Base-by-base conservation (phyloP, 2,113 vertebrate species). In the Cricetomys ansorgei region DNA sequence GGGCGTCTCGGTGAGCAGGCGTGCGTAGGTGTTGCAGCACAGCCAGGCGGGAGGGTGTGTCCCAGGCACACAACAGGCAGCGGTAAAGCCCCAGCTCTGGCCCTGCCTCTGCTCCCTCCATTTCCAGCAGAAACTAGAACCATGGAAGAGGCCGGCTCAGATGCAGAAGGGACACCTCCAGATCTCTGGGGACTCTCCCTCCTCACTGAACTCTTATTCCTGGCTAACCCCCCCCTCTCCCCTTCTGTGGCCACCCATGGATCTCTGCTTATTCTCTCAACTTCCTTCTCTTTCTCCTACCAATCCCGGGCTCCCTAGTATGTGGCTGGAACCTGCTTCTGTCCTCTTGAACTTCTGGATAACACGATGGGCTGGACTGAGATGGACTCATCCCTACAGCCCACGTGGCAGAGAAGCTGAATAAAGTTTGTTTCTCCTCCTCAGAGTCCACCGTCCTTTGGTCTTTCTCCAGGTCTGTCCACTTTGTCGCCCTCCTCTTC, bases 81-180 rank as follows among this genome's bases (percentile, higher is more conserved):
- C 89, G 98, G 96, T 98, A 98, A 17, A 96, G 95, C 9, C 97
- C 97, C 25, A 96, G 93, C 29, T 98, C 98, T 0, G 97, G 31
- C 31, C 92, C 97, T 0, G 87, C 79, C 1, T 94, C 89, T 0
- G 96, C 37, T 50, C 97, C 97, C 91, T 98, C 98, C 97, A 98
- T 97, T 67, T 98, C 97, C 95, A 98, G 97, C 94, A 98, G 96
- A 88, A 98, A 98, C 98, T 98, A 88, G 53, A 81, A 96, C 62
- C 45, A 48, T 2, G 64, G 45, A 50, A 92, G 70, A 91, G 43
- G 57, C 37, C 57, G 59, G 72, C 67, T 96, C 72, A 97, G 96
- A 81, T 67, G 48, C 37, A 15, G 27, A 37, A 92, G 75, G 17
- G n/a, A 31, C 15, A 7, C 1, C 40, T 50, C 48, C 37, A 50